Conservation (phyloP, 2,888 invertebrate species). For the Marronus borbonicus region DNA sequence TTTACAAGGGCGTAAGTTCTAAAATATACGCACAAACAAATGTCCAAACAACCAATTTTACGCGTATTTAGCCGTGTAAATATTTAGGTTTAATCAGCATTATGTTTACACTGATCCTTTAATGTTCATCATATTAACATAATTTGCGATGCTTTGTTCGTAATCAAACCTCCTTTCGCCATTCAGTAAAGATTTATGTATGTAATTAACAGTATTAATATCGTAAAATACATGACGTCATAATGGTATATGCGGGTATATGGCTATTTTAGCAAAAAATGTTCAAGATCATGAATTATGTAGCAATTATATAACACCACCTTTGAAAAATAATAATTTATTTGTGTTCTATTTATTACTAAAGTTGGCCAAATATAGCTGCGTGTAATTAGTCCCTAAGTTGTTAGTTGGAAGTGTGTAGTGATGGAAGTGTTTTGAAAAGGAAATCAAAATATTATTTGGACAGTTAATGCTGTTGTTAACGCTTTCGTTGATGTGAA, state of each 20-base stretch:
- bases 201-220: constrained; percentile 18
- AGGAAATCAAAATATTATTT: too few species aligned
- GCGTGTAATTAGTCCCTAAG: too few species aligned
- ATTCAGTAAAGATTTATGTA: constrained; percentile 13
- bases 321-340: too few species aligned
- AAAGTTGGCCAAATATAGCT: too few species aligned
- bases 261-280: too few species aligned
- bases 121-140: constrained; percentile 27
- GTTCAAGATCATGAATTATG: too few species aligned
- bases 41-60: constrained; percentile 32
- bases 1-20: not conserved
- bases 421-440: too few species aligned
- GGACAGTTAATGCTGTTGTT: too few species aligned
- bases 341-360: too few species aligned
- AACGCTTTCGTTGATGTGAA: too few species aligned
- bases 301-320: too few species aligned
- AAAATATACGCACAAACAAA: constrained; percentile 6
- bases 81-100: constrained; percentile 40
- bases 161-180: constrained; percentile 8
- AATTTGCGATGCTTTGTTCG: constrained; percentile 7
- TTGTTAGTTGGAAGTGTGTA: too few species aligned
- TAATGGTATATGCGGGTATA: not conserved
- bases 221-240: not conserved
- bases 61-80: constrained; percentile 27
- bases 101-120: constrained; percentile 44